A percentile compares a stretch with the other conserved stretches of the same genome.
These are phyloP conservation scores for Euthynnus affinis DNA, from an alignment of 2,797 vertebrate species.

Conservation along the genomic window DNA sequence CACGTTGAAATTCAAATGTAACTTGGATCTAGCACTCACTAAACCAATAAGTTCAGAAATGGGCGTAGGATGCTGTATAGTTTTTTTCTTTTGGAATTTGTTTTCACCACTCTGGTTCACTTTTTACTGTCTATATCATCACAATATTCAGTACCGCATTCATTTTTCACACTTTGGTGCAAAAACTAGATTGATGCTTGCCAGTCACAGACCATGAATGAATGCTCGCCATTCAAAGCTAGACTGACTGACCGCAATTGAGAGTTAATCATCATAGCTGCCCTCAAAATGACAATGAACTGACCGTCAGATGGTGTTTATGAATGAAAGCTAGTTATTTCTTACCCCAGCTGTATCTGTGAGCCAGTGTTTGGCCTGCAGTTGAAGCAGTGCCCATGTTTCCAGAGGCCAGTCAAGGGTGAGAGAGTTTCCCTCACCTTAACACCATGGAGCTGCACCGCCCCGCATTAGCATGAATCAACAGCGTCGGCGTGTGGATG, in stretches of 20 bases:
- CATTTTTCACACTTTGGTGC: constrained; percentile 17
- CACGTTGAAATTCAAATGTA: constrained; percentile 20
- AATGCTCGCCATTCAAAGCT: constrained; percentile 35
- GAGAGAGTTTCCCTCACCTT: constrained; percentile 73
- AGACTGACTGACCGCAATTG: constrained; percentile 20
- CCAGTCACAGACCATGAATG: constrained; percentile 29
- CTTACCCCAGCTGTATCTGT: constrained; percentile 30
- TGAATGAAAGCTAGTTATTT: constrained; percentile 53
- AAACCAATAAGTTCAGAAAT: constrained; percentile 12
- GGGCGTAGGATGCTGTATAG: not conserved
- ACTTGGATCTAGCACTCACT: constrained; percentile 21
- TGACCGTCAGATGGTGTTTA: constrained; percentile 47
- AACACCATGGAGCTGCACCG: constrained; percentile 32
- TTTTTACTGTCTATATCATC: constrained; percentile 11
- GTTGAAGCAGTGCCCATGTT: constrained; percentile 59
- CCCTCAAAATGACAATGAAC: constrained; percentile 55
- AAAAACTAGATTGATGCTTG: not conserved
- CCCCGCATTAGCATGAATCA: constrained; percentile 67
- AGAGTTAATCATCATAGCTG: constrained; percentile 41
- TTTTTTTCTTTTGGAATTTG: not conserved
- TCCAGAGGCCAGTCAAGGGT: constrained; percentile 69
- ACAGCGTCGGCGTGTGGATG: constrained; percentile 56
- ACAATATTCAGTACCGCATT: not conserved
- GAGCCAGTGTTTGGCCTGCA: constrained; percentile 50
- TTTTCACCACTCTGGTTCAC: not conserved